Conservation (phyloP, 2,888 invertebrate genomes). For the Megamerina dolium region DNA sequence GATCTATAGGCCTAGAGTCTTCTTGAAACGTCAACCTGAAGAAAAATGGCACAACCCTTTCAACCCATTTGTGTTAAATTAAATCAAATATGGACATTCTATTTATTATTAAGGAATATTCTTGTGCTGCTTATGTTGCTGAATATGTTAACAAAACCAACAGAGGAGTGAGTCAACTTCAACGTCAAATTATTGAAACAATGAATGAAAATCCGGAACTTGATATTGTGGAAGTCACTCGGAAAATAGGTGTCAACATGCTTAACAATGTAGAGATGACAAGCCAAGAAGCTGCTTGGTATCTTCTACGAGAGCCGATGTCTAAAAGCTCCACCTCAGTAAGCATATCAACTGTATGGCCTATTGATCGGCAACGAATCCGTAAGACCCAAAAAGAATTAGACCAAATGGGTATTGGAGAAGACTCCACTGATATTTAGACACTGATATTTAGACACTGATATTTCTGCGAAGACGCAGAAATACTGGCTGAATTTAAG, state of each 20-base stretch:
- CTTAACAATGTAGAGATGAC: conserved; percentile 39
- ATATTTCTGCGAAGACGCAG: conserved; percentile 26
- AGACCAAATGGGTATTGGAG: conserved; percentile 17
- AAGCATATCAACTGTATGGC: too few species aligned
- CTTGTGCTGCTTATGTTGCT: too few species aligned
- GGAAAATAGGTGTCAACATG: too few species aligned
- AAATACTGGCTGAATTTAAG: conserved; percentile 18
- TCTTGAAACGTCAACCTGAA: conserved; percentile 31
- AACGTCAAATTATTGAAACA: too few species aligned
- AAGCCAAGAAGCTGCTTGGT: conserved; percentile 35
- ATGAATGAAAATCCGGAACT: too few species aligned
- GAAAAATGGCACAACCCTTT: conserved; percentile 46
- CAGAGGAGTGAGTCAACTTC: conserved; percentile 9
- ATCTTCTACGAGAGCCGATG: too few species aligned
- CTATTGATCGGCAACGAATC: too few species aligned
- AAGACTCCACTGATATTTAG: conserved; percentile 29
- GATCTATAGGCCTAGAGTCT: conserved; percentile 37
- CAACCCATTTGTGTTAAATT: conserved; percentile 40
- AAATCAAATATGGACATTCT: conserved; percentile 41
- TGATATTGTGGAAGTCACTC: too few species aligned
- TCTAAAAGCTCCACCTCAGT: too few species aligned
- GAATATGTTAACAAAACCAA: conserved; percentile 43
- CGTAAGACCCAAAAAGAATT: too few species aligned
- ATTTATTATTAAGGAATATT: conserved; percentile 38
- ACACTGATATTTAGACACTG: too few species aligned